Conservation (phyloP, 2,888 invertebrate genomes). For the Sesia bembeciformis region DNA sequence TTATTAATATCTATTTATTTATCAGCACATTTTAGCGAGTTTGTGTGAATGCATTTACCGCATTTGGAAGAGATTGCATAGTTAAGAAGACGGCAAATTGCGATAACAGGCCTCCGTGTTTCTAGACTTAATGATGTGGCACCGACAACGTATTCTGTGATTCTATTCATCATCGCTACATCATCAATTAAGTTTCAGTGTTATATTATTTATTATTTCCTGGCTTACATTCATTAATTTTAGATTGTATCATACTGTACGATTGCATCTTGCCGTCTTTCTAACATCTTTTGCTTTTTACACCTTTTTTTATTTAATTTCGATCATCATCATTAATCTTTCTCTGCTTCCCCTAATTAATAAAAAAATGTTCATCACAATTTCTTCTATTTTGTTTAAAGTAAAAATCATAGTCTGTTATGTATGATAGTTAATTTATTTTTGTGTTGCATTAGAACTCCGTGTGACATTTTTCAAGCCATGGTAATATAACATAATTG, state of each 20-base stretch:
- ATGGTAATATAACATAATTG: too few relatives aligned
- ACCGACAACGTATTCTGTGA: constrained; percentile 55
- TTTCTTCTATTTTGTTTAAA: neutral
- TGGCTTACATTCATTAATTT: constrained; percentile 60
- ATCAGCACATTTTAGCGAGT: too few relatives aligned
- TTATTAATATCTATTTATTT: too few relatives aligned
- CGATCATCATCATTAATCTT: neutral
- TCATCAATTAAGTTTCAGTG: constrained; percentile 47
- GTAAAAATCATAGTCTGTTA: too few relatives aligned
- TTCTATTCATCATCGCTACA: constrained; percentile 47
- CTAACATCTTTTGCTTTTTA: constrained; percentile 47
- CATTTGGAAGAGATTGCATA: constrained; percentile 11
- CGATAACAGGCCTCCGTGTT: constrained; percentile 35
- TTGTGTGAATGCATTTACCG: neutral
- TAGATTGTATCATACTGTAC: constrained; percentile 52
- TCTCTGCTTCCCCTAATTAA: neutral
- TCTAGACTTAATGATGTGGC: constrained; percentile 61
- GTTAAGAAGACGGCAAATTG: constrained; percentile 69
- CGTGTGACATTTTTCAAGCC: too few relatives aligned
- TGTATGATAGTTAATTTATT: too few relatives aligned
- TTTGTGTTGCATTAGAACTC: too few relatives aligned
- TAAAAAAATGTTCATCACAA: too few relatives aligned
- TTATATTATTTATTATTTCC: constrained; percentile 46
- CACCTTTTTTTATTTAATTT: constrained; percentile 15
- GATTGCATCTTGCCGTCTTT: constrained; percentile 74